These are phyloP conservation scores for Lathamus discolor DNA, from an alignment of 2,113 vertebrate genomes.

Conservation along the genomic window DNA sequence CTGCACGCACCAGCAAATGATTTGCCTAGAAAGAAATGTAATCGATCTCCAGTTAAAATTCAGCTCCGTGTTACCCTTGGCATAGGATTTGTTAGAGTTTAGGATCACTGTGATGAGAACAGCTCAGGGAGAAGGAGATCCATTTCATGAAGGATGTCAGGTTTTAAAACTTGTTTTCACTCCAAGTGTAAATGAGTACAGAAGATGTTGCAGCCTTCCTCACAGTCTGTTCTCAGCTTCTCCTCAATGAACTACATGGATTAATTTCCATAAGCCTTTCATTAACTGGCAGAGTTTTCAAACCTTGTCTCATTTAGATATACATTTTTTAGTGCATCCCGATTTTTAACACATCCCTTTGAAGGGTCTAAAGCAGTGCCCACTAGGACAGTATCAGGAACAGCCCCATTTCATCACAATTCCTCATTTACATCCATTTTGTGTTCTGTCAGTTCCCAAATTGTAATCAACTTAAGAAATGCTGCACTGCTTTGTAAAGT, in stretches of 20 bases:
- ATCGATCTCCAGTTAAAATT: constrained; percentile 5
- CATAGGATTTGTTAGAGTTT: background rate
- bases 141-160: background rate
- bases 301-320: background rate
- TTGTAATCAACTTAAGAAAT: background rate
- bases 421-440: background rate
- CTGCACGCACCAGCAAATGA: background rate
- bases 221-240: background rate
- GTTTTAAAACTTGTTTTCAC: constrained; percentile 7
- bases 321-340: background rate
- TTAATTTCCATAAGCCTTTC: background rate
- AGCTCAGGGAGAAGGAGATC: background rate
- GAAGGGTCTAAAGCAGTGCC: background rate
- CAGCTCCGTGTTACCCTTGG: constrained; percentile 20
- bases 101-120: background rate
- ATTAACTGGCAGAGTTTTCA: background rate
- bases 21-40: constrained; percentile 27
- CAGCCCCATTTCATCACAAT: background rate
- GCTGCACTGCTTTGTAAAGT: background rate
- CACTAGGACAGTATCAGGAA: background rate
- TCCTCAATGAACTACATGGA: background rate
- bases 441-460: background rate
- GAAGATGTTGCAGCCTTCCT: background rate
- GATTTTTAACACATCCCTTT: background rate
- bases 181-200: background rate